Percentiles rank a stretch among this genome's conserved stretches.
Conservation (phyloP, 2,797 vertebrate genomes). For the Caiman crocodilus region DNA sequence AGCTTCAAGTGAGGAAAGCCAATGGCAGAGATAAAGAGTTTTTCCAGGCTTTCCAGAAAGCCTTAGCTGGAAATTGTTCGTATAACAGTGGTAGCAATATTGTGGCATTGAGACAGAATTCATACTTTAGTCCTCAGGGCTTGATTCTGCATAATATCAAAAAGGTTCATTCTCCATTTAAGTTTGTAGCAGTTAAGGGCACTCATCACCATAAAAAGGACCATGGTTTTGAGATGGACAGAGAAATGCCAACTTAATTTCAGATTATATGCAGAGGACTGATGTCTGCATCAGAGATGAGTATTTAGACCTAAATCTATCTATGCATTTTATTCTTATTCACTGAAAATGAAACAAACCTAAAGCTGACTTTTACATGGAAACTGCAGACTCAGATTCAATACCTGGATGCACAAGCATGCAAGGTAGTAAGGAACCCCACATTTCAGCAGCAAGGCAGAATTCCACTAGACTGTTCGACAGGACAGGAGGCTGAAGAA, state of each 20-base stretch:
- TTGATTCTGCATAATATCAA: neutral
- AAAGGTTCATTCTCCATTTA: neutral
- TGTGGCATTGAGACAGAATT: neutral
- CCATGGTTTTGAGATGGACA: neutral
- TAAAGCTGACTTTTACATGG: neutral
- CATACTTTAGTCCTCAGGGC: accelerated
- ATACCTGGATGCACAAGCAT: neutral
- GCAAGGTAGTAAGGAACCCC: neutral
- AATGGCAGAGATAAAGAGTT: neutral
- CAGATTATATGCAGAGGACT: neutral
- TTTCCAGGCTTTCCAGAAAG: neutral
- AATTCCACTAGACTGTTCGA: neutral
- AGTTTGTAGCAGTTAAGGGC: neutral
- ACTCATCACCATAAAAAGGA: neutral
- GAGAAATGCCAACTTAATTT: neutral
- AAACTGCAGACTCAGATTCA: neutral
- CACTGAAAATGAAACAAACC: neutral
- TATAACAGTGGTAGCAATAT: accelerated
- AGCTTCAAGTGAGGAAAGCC: neutral
- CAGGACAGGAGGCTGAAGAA: neutral
- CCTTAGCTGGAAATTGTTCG: neutral
- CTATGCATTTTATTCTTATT: neutral
- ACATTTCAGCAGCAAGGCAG: neutral
- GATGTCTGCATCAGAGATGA: neutral
- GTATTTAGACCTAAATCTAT: neutral